Percentiles rank a stretch among this genome's conserved stretches.
phyloP scores from a whole-genome alignment of 2,113 vertebrate genomes.

The Silurus glanis region DNA sequence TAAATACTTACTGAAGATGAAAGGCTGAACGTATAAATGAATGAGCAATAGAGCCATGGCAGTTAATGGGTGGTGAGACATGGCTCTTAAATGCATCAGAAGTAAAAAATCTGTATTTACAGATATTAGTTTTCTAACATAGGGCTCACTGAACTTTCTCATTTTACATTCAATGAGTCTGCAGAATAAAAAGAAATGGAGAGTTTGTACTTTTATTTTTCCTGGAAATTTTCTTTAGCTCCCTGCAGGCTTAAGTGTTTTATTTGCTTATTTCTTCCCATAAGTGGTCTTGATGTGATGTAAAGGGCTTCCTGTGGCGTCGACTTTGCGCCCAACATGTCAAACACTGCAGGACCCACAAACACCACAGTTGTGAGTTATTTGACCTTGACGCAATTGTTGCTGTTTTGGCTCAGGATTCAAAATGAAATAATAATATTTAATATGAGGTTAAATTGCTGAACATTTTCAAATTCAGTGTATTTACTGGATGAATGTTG shows the following conservation, averaged over 20 bases:
- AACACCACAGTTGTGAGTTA: constrained; percentile 20
- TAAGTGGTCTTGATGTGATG: constrained; percentile 52
- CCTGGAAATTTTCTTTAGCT: constrained; percentile 20
- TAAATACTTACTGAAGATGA: background rate
- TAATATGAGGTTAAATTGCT: constrained; percentile 32
- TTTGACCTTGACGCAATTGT: constrained; percentile 8
- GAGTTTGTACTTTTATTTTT: constrained; percentile 12
- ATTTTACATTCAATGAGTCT: background rate
- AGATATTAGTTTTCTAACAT: background rate
- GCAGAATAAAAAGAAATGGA: background rate
- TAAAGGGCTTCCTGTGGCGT: constrained; percentile 23
- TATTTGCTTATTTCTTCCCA: constrained; percentile 36
- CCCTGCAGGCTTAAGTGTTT: constrained; percentile 21
- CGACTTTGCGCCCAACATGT: constrained; percentile 20
- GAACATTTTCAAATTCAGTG: background rate
- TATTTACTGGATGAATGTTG: constrained; percentile 5
- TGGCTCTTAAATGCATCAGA: constrained; percentile 28
- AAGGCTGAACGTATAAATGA: background rate
- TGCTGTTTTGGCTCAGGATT: constrained; percentile 13
- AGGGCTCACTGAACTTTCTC: background rate
- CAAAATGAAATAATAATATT: constrained; percentile 24
- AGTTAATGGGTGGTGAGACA: constrained; percentile 38
- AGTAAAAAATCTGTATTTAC: constrained; percentile 11
- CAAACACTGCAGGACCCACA: constrained; percentile 15
- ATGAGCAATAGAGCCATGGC: background rate